Base-by-base conservation (phyloP, 1,140 invertebrate species). In the Meteorus sp. region DNA sequence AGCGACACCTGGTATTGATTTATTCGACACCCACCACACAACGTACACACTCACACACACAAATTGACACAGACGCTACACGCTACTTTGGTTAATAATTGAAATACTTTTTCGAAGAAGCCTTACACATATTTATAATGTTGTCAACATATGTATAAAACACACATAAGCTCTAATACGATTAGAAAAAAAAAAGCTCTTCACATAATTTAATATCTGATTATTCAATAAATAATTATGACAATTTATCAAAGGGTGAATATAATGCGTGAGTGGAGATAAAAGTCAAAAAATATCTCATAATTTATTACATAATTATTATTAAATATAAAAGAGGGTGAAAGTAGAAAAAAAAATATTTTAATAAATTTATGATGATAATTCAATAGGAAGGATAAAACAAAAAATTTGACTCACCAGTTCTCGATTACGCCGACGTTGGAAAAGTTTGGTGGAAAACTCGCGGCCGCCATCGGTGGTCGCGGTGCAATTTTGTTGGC, bases 341-440 rank as follows among this genome's bases (percentile, higher is more conserved):
- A 37, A 23, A 3, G 9, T 23, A 25, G 22, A 20, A n/a, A 15
- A 39, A 33, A 23, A 60, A 37, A 23, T 20, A 47, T 22, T 33
- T 15, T 23, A 11, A 43, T 27, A 48, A 57, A 53, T 31, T 25
- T 37, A 43, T 23, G 19, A 9, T 35, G 25, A 6, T 27, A 2
- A 11, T 39, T 39, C 1, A n/a, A n/a, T n/a, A n/a, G n/a, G n/a
- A n/a, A n/a, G n/a, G n/a, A n/a, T n/a, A n/a, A 54, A 15, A 15
- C 15, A 15, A 8, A 25, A 47, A 15, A 39, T 20, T 53, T 20
- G 33, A 78, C 77, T 79, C 62, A 79, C 77, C 77, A 76, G 67
- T 78, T 78, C 64, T 78, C 77, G 56, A 78, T 70, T 56, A 78
- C 70, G 68, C 74, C 72, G 66, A 79, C 75, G 73, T 76, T 78